Evolutionary conservation across 2,113 vertebrate genomes (phyloP).

Genomic region (Todiramphus chloris): DNA sequence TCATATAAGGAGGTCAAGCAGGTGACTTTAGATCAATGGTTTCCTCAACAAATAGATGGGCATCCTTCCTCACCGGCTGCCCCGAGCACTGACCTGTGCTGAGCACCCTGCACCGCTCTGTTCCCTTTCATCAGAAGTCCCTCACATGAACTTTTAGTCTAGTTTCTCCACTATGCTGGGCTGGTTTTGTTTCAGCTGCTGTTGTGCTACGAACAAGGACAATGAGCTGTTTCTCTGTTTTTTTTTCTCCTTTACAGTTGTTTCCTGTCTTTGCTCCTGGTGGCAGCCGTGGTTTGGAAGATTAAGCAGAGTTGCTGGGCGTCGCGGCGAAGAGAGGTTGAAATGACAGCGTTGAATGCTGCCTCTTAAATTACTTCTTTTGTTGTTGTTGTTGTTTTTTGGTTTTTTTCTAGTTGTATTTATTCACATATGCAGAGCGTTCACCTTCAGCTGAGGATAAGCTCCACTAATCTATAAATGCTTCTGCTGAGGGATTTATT

Average conservation of each 20-base stretch:
- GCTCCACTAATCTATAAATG: not conserved
- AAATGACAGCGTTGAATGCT: not conserved
- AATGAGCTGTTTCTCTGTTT: not conserved
- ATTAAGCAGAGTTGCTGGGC: conserved; percentile 98
- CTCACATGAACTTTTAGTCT: not conserved
- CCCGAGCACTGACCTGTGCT: not conserved
- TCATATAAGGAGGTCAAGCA: not conserved
- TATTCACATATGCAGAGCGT: not conserved
- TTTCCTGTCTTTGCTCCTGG: conserved; percentile 93
- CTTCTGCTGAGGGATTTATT: not conserved
- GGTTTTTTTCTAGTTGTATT: not conserved
- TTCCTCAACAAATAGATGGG: not conserved
- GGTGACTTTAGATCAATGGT: not conserved
- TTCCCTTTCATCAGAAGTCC: not conserved
- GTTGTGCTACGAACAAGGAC: not conserved
- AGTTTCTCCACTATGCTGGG: not conserved
- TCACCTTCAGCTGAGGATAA: conserved; percentile 11
- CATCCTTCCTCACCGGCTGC: not conserved
- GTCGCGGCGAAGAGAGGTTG: conserved; percentile 90
- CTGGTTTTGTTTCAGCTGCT: not conserved
- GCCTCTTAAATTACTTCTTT: not conserved
- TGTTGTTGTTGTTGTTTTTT: too few relatives aligned
- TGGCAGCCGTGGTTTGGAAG: conserved; percentile 97
- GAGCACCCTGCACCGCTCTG: not conserved
- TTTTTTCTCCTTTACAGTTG: conserved; percentile 76